Base-by-base conservation (phyloP, 2,888 invertebrate genomes). In the Vandiemenella viatica region DNA sequence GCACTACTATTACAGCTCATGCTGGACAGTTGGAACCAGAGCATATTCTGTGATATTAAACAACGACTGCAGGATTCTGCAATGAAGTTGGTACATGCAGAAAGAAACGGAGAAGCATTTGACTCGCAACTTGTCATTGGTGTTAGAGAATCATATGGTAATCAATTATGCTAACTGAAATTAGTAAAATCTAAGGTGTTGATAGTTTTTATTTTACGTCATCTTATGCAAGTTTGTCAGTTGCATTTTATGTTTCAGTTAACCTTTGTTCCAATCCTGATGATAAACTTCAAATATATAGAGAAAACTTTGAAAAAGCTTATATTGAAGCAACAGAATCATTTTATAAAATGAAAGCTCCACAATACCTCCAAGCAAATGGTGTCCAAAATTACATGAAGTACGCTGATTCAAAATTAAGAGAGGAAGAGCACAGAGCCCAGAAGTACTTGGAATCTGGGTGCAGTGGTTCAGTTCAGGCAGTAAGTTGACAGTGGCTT, bases 11-110 rank as follows among this genome's bases (percentile, higher is more conserved):
- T 57, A 43, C 78, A 96, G 77, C 69, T 96, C 53, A 98, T 98
- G 98, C 72, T 98, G 54, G 95, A 96, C 66, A 91, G 89, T 51
- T 98, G 98, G 98, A 96, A 97, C 70, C 84, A 87, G 64, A 89
- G 87, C 64, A 97, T 98, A 62, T 98, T 98, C 68, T 79, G 81
- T 65, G 88, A 91, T 65, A 95, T 98, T 56, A 95, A 95, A 65
- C 83, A 89, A 63, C 77, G 90, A 55, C 70, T 92, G 44, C 91
- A 93, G 67, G 85, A 87, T 63, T 93, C 95, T 58, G 97, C 97
- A 3, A 96, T 98, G 93, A 90, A 92, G 68, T 75, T 98, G 55
- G 92, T 99, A 7, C 87, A 92, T 64, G 85, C 92, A 2, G 98
- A 98, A 67, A 76, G 98, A 55, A 95, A 93, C 67, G 97, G 97